Base-by-base conservation (phyloP, 1,140 invertebrate genomes). In the Himalopsyche phryganea region DNA sequence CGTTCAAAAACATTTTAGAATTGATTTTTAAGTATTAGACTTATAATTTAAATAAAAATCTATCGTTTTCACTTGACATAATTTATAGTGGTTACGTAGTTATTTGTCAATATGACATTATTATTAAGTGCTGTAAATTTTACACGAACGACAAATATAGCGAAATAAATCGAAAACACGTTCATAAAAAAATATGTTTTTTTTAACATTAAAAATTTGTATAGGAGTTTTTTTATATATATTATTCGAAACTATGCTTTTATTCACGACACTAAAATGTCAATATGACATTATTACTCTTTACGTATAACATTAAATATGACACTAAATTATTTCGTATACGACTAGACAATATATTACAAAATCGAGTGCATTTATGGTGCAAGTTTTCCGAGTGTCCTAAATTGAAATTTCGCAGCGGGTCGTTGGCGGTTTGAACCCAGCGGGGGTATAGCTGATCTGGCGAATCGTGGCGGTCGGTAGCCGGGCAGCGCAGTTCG, bases 401-500 rank as follows among this genome's bases (percentile, higher is more conserved):
- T 5, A n/a, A 40, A 6, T 40, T 40, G 38, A 40, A 40, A 40
- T 40, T 40, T 40, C 47, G 23, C 33, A 28, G 23, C 44, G 28
- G 18, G 11, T 46, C 13, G 28, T 28, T 28, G 13, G 9, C 20
- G 17, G 48, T 47, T n/a, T 28, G 44, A 46, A 46, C 17, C 15
- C 20, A 17, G 20, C 49, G 35, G 9, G 20, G 45, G 3, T 41
- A 5, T 1, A n/a, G 17, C 38, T 40, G 15, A 33, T 49, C 15
- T 10, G 49, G 17, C 11, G 47, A 13, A 18, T 17, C 32, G 32
- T 28, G 51, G 42, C 42, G 20, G 41, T n/a, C 42, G 20, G 23
- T 28, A 28, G 23, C 23, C 44, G 53, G 45, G 32, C 53, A 48
- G 32, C 53, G 53, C 53, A 56, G 48, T 15, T 50, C 14, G 54